Evolutionary conservation across 2,113 vertebrate genomes (phyloP).

Genomic region (Rhadina sibilatrix): DNA sequence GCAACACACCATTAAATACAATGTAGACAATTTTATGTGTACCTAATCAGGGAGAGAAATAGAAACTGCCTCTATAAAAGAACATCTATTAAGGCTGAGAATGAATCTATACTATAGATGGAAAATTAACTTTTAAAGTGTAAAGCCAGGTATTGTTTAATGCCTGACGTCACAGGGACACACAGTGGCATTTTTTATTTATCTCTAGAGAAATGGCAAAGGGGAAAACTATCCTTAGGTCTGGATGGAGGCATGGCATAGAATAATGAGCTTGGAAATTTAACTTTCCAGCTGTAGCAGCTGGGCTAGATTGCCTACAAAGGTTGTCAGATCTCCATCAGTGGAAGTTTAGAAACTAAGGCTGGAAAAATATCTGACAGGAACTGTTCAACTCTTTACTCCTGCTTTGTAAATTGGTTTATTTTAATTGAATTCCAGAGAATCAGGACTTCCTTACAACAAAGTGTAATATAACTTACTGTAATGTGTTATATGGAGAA

Average conservation of each 20-base stretch:
- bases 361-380: not conserved
- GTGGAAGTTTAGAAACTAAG: not conserved
- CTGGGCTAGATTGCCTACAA: not conserved
- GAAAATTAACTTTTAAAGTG: slow-evolving; percentile 7
- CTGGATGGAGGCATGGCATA: not conserved
- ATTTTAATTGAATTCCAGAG: not conserved
- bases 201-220: not conserved
- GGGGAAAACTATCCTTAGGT: not conserved
- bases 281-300: not conserved
- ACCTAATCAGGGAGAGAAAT: not conserved
- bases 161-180: not conserved
- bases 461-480: not conserved
- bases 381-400: not conserved
- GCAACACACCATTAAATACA: not conserved
- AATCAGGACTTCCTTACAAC: not conserved
- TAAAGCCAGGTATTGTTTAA: not conserved
- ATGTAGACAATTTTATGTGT: not conserved
- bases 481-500: not conserved
- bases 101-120: not conserved
- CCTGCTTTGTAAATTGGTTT: not conserved
- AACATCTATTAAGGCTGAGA: not conserved
- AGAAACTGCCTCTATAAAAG: not conserved
- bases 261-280: not conserved
- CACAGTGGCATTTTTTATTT: not conserved
- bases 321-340: not conserved